These are phyloP conservation scores for Drepana arcuata DNA, from an alignment of 1,140 invertebrate genomes.

Conservation along the genomic window DNA sequence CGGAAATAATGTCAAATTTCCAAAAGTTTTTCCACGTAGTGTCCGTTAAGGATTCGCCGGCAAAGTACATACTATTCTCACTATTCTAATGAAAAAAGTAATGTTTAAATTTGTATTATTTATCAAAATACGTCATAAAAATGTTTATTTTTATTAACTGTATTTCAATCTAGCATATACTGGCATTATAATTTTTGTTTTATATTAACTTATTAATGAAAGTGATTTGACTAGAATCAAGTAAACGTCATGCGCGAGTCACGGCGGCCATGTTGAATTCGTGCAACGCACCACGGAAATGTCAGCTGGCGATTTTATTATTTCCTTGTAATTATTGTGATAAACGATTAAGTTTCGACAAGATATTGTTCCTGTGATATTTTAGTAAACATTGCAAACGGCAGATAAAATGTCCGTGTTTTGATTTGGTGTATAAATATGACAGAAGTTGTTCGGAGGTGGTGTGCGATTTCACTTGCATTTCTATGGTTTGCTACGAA, in stretches of 20 bases:
- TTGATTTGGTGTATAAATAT: conserved; percentile 55
- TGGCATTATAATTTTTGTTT: no score
- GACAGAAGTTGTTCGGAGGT: conserved; percentile 57
- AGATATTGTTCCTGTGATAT: conserved; percentile 43
- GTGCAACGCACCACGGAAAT: conserved; percentile 66
- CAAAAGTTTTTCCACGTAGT: conserved; percentile 36
- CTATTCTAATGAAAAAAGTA: no score
- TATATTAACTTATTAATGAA: no score
- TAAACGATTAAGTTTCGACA: conserved; percentile 39
- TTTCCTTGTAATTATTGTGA: conserved; percentile 58
- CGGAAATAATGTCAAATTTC: conserved; percentile 15
- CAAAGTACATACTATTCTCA: no score
- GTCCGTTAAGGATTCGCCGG: conserved; percentile 19
- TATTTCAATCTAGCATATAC: no score
- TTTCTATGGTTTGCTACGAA: conserved; percentile 67
- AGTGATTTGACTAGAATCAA: conserved; percentile 20
- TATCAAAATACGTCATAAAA: conserved; percentile 1
- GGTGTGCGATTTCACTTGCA: conserved; percentile 67
- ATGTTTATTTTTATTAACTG: conserved; percentile 4
- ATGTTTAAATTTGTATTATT: no score
- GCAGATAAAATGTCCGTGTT: conserved; percentile 23
- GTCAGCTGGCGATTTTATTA: conserved; percentile 68
- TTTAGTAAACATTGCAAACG: conserved; percentile 22
- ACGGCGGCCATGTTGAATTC: conserved; percentile 71
- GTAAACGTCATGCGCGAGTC: conserved; percentile 55